phyloP scores from a whole-genome alignment of 2,113 vertebrate species.

The Rhinolophus ferrumequinum region DNA sequence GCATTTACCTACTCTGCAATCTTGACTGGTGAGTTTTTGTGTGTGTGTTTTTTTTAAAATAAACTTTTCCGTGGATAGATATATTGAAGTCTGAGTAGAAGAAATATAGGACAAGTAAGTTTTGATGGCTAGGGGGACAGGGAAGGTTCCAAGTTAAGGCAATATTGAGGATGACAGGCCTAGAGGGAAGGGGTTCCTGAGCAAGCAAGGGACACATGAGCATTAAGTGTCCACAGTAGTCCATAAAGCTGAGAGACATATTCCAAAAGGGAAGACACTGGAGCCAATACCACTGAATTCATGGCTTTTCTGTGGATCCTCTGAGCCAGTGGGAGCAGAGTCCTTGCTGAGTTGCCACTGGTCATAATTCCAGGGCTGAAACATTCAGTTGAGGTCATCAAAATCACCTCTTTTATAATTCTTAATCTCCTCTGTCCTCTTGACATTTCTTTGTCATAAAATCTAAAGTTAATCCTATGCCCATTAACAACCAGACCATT shows the following conservation, averaged over 20 bases:
- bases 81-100: not conserved
- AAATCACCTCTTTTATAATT: not conserved
- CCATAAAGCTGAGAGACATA: not conserved
- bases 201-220: not conserved
- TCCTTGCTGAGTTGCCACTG: not conserved
- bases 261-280: not conserved
- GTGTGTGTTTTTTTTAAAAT: not conserved
- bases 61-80: not conserved
- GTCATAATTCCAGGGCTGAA: not conserved
- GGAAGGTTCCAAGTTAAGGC: not conserved
- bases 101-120: not conserved
- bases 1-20: no score
- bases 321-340: not conserved
- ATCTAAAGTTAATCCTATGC: not conserved
- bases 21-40: no score
- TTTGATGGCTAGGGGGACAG: not conserved
- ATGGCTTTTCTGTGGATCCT: not conserved
- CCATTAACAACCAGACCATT: not conserved
- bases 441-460: not conserved
- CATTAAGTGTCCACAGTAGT: not conserved
- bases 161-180: not conserved
- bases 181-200: not conserved
- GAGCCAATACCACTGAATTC: no score
- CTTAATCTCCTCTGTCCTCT: conserved; percentile 9
- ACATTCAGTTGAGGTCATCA: not conserved